Evolutionary conservation across 2,888 invertebrate genomes (phyloP), one percentile per base, ranked within the genome.

Genomic region (Ethmia dodecea): DNA sequence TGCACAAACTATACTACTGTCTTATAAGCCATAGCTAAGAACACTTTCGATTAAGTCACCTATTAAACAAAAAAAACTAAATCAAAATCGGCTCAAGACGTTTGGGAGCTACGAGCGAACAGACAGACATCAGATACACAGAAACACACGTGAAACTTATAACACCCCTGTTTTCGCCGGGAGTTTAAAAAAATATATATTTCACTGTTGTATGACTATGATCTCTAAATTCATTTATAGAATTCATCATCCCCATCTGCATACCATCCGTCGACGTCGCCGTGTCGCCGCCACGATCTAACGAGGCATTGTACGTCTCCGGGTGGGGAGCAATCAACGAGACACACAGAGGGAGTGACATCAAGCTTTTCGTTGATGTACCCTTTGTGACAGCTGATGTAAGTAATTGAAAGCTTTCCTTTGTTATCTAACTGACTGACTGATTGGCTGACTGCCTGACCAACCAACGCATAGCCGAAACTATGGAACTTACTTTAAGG

Each of bases 321-420:
- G 88, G 89, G 1, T 89, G 89, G 88, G 89, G 88, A 1, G 76
- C 72, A 25, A 74, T 81, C 14, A 78, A 79, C 49, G 55, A 52
- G 1, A 57, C 70, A 40, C 34, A 45, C 12, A 40, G 44, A 3
- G 49, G 38, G 24, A 73, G 66, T 42, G 36, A 48, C 4, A 25
- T 60, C n/a, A 73, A 72, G 31, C 51, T 60, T 8, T 58, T 70
- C 11, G 64, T 73, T 5, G 40, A 38, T 9, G 32, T 74, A 18
- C 65, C 68, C 0, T 60, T 42, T 12, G 43, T 51, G 15, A 31
- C 37, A 3, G 30, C 38, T 6, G 16, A 49, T 45, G 67, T 69
- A 46, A 42, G 28, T n/a, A n/a, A n/a, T n/a, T n/a, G n/a, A n/a
- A n/a, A n/a, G n/a, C n/a, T n/a, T n/a, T n/a, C n/a, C n/a, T n/a